phyloP scores from a whole-genome alignment of 1,140 invertebrate genomes.

The Calycopis cecrops region DNA sequence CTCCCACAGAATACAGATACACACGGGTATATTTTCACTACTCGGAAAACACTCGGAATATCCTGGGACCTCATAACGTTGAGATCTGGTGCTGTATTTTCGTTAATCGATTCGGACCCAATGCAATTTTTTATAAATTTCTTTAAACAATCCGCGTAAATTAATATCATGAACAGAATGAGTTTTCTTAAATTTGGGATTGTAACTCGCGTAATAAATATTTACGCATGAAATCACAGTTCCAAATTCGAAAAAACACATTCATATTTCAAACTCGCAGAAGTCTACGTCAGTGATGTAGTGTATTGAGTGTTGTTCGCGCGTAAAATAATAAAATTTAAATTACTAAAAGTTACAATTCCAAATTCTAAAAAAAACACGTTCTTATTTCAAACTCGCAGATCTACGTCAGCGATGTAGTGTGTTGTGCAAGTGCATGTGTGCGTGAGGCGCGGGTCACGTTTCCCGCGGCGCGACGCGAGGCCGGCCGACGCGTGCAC shows the following conservation, averaged over 20 bases:
- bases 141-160: no score
- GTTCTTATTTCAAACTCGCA: not conserved
- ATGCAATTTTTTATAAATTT: no score
- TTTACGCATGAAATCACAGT: not conserved
- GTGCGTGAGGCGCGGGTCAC: slow-evolving; percentile 50
- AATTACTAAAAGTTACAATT: not conserved
- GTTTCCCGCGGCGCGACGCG: slow-evolving; percentile 65
- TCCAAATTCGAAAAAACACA: not conserved
- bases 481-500: slow-evolving; percentile 47
- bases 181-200: no score
- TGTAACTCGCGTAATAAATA: no score
- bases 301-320: not conserved
- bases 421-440: slow-evolving; percentile 12
- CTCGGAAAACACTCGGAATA: no score
- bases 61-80: no score
- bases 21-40: no score
- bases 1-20: no score
- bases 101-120: no score
- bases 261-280: not conserved
- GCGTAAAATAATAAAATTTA: no score
- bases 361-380: not conserved
- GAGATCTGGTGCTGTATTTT: no score
- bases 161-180: no score
- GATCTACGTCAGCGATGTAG: not conserved
- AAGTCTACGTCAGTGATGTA: not conserved